These are phyloP conservation scores for Neogobius melanostomus DNA, from an alignment of 2,113 vertebrate genomes.

Conservation along the genomic window DNA sequence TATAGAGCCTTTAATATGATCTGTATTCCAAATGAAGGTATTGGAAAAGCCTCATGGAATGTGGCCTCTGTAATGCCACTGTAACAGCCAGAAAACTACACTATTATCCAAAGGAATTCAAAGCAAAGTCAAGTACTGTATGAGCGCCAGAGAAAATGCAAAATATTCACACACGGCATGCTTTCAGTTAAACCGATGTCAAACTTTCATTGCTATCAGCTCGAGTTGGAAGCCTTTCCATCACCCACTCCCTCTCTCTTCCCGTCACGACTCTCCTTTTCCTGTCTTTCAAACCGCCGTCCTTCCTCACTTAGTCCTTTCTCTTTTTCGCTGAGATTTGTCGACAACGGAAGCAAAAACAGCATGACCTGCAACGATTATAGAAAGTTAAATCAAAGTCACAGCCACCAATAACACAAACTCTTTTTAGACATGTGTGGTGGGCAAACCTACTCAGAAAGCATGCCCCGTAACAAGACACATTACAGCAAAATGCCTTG, in stretches of 20 bases:
- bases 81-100: too few species aligned
- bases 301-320: conserved; percentile 44
- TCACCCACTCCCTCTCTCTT: conserved; percentile 8
- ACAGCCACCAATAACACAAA: too few species aligned
- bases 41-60: too few species aligned
- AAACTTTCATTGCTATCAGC: conserved; percentile 4
- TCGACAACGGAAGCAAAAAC: conserved; percentile 10
- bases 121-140: neutral
- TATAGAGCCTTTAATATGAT: neutral
- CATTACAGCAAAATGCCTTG: too few species aligned
- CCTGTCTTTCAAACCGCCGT: conserved; percentile 50
- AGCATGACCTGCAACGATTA: neutral
- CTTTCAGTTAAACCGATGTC: neutral
- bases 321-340: conserved; percentile 11
- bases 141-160: neutral
- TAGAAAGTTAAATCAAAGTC: neutral
- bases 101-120: neutral
- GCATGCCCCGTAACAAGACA: too few species aligned
- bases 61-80: too few species aligned
- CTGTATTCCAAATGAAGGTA: too few species aligned
- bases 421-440: too few species aligned
- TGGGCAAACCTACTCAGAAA: too few species aligned
- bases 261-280: conserved; percentile 42
- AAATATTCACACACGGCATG: neutral
- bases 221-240: neutral